Base-by-base conservation (phyloP, 2,888 invertebrate species). In the Temnothorax unifasciatus region DNA sequence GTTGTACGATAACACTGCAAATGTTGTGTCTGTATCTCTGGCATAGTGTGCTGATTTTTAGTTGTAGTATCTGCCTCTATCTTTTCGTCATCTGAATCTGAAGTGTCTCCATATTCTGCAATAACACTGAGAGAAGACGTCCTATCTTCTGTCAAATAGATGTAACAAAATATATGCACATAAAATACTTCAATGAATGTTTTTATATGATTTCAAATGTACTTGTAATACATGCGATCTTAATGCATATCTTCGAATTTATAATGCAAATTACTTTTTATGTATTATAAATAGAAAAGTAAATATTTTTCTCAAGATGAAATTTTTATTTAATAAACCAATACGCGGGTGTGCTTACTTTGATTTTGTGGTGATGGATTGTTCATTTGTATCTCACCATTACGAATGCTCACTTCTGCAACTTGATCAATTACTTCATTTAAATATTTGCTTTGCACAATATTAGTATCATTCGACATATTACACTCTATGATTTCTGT, bases 51-150 rank as follows among this genome's bases (percentile, higher is more conserved):
- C 18, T 77, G 64, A 38, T 71, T 50, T 34, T 57, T 9, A 29
- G 34, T n/a, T 63, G 9, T 9, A 1, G 9, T 4, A 34, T 71
- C 54, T 34, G 9, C 15, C 41, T 29, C 34, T 0, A 34, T 34
- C 57, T 84, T 82, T 84, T 92, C 93, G 29, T 71, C 29, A 18
- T 94, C 93, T 9, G 92, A 90, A 85, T 92, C 92, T 29, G 29
- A 29, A 5, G 91, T 91, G 87, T 86, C 87, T 25, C 90, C 90
- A 84, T 94, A 94, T 68, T 91, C 91, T n/a, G 87, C 6, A 77
- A 93, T 90, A 13, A 85, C 54, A 34, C 79, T 54, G 3, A 93
- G 89, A 38, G 88, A 89, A 47, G 90, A 89, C 25, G 41, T 21
- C 61, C 54, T 75, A 29, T 47, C 57, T 29, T 68, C 85, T 88